Evolutionary conservation across 2,797 vertebrate genomes (phyloP).

Genomic region (Phrynocephalus vlangalii): DNA sequence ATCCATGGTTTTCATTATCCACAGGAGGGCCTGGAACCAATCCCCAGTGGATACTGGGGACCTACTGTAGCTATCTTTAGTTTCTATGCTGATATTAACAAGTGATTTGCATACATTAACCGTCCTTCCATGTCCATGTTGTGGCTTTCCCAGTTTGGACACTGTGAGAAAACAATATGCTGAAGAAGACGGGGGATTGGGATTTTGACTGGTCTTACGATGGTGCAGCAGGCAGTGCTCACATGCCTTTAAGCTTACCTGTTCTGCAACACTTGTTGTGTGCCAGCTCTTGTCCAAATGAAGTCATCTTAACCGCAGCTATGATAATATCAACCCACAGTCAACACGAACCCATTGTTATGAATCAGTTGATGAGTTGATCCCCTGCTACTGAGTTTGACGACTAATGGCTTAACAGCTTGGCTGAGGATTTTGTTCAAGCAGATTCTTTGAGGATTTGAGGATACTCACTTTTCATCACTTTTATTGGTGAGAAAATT

Average conservation of each 20-base stretch:
- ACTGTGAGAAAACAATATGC: neutral
- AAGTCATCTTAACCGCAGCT: conserved; percentile 14
- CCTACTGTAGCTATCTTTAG: no score
- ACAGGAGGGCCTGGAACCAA: no score
- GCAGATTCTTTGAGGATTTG: neutral
- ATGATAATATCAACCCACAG: conserved; percentile 9
- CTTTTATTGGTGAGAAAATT: conserved; percentile 35
- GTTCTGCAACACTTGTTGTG: conserved; percentile 1
- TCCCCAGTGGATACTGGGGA: no score
- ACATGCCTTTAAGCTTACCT: neutral
- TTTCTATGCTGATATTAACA: neutral
- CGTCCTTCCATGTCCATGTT: neutral
- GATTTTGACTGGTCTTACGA: neutral
- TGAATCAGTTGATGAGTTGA: conserved; percentile 38
- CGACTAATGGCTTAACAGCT: conserved; percentile 21
- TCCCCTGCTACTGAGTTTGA: conserved; percentile 1
- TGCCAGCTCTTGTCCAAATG: neutral
- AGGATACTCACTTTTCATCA: conserved; percentile 33
- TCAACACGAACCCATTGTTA: neutral
- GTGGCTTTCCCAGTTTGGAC: neutral
- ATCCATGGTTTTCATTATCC: no score
- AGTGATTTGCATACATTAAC: neutral
- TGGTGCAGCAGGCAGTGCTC: neutral
- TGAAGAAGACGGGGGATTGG: neutral
- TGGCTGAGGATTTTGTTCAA: conserved; percentile 5